Evolutionary conservation across 2,113 vertebrate genomes (phyloP), one percentile per base, ranked within the genome.

Genomic region (Chelonoidis abingdonii): DNA sequence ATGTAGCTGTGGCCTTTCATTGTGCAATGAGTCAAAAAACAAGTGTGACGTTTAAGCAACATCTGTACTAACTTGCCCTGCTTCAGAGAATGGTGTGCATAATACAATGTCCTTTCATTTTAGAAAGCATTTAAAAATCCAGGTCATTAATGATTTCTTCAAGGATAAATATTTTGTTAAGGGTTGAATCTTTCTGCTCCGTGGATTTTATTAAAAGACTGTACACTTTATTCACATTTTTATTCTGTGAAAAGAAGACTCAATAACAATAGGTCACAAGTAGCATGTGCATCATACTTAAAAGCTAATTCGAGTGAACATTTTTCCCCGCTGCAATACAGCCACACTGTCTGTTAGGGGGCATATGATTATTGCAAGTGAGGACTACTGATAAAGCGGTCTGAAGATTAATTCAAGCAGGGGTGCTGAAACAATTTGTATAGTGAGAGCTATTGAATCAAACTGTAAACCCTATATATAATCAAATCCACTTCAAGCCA

Each of bases 71-170:
- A 88, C 62, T 49, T 94, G 24, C 57, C 80, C 52, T 89, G 83
- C 38, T 92, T 96, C n/a, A 35, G 88, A 89, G 84, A 95, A 91
- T 41, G 0, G 0, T 65, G 59, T 93, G 79, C 91, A 80, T 94
- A 96, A 87, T 95, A 44, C 49, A 91, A 90, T 85, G 78, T 95
- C 96, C 95, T 96, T 94, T 97, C 93, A 93, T 96, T 91, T 93
- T 59, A 24, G 13, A 56, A 78, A 25, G 24, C 25, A 79, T 90
- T 90, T 95, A 65, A 92, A 95, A 91, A 94, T 31, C 86, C 11
- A 93, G 54, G 94, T 96, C 93, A 80, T 88, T 93, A 93, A 80
- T 1, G 12, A 89, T 24, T 49, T 52, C 44, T 91, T 95, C 52
- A 93, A 88, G 62, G 84, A 89, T 44, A 89, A 94, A 91, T 8